phyloP scores from a whole-genome alignment of 2,797 vertebrate genomes.

The Sarcoramphus papa region DNA sequence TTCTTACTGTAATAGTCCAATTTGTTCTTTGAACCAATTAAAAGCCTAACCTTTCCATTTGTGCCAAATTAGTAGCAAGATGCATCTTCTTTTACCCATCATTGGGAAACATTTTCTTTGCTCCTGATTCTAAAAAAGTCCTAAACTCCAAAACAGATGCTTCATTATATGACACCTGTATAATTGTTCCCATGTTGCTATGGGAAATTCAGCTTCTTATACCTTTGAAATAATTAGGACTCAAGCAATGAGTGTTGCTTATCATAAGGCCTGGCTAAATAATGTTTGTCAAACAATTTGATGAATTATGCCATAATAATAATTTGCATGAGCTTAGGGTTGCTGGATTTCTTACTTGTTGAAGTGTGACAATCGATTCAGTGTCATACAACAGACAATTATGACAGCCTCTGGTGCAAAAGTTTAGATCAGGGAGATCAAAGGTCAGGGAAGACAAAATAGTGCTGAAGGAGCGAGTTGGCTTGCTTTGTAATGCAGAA shows the following conservation, averaged over 20 bases:
- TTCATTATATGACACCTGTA: constrained; percentile 11
- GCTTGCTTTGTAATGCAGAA: neutral
- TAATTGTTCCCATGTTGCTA: constrained; percentile 29
- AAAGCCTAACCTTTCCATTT: constrained; percentile 31
- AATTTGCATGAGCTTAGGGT: neutral
- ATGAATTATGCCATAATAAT: neutral
- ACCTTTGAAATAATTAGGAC: constrained; percentile 7
- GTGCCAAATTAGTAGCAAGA: constrained; percentile 28
- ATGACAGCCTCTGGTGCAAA: neutral
- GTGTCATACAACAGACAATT: neutral
- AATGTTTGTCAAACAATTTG: neutral
- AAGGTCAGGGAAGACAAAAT: neutral
- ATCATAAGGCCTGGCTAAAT: neutral
- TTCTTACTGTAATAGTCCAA: constrained; percentile 11
- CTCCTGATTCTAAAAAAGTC: neutral
- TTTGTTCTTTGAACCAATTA: constrained; percentile 9
- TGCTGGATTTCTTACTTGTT: neutral
- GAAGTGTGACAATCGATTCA: neutral
- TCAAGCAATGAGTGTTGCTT: neutral
- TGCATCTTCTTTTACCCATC: neutral
- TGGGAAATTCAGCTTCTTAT: neutral
- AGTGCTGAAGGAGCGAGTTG: neutral
- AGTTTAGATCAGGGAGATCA: neutral
- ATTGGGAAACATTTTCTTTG: neutral
- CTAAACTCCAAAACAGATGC: neutral